A percentile compares a stretch with the other conserved stretches of the same genome.
phyloP scores from a whole-genome alignment of 2,888 invertebrate genomes.

The Eilema griseolum region DNA sequence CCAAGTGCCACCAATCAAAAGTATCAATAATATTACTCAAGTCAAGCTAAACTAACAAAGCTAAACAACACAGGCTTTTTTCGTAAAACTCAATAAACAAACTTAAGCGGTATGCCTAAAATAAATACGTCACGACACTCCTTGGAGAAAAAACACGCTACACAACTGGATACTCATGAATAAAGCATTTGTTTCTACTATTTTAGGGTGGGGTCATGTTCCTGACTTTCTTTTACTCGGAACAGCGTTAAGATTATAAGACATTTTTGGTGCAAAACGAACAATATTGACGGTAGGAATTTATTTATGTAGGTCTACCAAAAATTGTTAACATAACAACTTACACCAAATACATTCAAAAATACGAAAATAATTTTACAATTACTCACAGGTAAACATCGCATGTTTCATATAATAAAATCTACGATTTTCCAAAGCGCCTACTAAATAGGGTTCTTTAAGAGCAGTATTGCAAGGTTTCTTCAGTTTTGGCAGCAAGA shows the following conservation, averaged over 20 bases:
- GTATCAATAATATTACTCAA: too few species aligned
- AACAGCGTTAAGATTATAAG: neutral
- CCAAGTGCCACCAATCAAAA: too few species aligned
- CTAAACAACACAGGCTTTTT: neutral
- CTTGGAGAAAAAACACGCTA: neutral
- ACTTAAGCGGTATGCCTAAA: neutral
- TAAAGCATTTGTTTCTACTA: conserved; percentile 6
- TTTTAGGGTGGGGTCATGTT: neutral
- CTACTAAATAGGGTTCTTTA: too few species aligned
- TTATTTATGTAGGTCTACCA: too few species aligned
- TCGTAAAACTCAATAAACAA: neutral
- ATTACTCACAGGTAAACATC: too few species aligned
- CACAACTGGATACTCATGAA: conserved; percentile 7
- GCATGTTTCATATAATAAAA: too few species aligned
- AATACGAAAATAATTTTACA: too few species aligned
- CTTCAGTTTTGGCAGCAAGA: too few species aligned
- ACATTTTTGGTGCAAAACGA: neutral
- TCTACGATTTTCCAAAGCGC: too few species aligned
- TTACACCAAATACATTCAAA: too few species aligned
- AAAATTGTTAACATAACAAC: too few species aligned
- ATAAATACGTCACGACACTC: neutral
- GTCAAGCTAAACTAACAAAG: neutral
- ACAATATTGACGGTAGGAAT: neutral
- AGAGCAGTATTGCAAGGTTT: too few species aligned
- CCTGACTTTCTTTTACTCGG: neutral